Base-by-base conservation (phyloP, 2,797 vertebrate genomes). In the Bryconaethiops microstoma region DNA sequence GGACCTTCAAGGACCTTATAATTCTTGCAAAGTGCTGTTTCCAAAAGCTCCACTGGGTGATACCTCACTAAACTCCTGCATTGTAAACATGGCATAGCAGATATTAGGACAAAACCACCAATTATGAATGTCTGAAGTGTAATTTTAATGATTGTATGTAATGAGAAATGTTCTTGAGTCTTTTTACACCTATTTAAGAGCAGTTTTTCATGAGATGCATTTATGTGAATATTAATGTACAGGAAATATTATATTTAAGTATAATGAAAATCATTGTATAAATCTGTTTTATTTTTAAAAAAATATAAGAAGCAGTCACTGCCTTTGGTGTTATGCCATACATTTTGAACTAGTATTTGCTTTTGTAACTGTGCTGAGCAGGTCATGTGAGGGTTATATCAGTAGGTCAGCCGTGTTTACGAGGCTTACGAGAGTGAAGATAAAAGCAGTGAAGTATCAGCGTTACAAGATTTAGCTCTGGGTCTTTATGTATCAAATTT, bases 31-130 rank as follows among this genome's bases (percentile, higher is more conserved):
- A 74, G 63, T 65, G 74, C 10, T 54, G 16, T 21, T 57, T 19
- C 48, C 60, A 48, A 74, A 80, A 79, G 42, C 45, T 42, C 54
- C 71, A 39, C 2, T 7, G 3, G 7, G 16, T 40, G 54, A 42
- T 21, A 21, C 29, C 70, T 54, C 52, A 55, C 52, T 55, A 19
- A 17, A 55, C 68, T 39, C 68, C 5, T 8, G 54, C n/a, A 23
- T 40, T 74, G 54, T 74, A 57, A 55, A 74, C 72, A 60, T 74
- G 55, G 72, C 72, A 74, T 39, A 73, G 19, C 71, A 60, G 52
- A 23, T 42, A 60, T 16, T 4, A 29, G 8, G 5, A 0, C 1
- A 17, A n/a, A 7, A 21, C 17, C 7, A 45, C 29, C 0, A 16
- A 17, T n/a, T 55, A 2, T 19, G 13, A 72, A 12, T 35, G 17